Conservation (phyloP, 2,113 vertebrate species). For the Solenodon paradoxus region DNA sequence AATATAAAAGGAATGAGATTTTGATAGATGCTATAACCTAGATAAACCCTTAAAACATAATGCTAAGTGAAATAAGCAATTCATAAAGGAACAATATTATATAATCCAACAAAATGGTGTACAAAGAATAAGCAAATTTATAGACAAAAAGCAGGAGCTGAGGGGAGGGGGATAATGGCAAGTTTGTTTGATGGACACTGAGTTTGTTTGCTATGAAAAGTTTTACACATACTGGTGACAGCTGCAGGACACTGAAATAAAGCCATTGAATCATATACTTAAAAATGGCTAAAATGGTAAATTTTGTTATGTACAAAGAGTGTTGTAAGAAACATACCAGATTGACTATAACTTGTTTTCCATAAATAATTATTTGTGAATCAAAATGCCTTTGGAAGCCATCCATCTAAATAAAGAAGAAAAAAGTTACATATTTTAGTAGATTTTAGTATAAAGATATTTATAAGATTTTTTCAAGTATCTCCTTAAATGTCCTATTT, state of each 20-base stretch:
- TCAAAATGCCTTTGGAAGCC: conserved; percentile 98
- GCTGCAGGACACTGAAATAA: neutral
- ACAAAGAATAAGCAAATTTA: neutral
- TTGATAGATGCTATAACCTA: neutral
- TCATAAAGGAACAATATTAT: neutral
- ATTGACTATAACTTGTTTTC: conserved; percentile 94
- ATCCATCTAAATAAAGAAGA: conserved; percentile 87
- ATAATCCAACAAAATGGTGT: neutral
- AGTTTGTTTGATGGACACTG: neutral
- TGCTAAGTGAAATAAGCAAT: neutral
- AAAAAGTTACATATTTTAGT: neutral
- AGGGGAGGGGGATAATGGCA: fast-evolving
- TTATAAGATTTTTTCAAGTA: neutral
- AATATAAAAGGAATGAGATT: neutral
- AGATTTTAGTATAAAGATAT: neutral
- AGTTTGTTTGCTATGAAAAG: neutral
- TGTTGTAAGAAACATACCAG: conserved; percentile 84
- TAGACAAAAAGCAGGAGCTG: neutral
- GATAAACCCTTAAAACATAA: neutral
- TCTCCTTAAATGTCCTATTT: neutral
- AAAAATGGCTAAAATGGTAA: neutral
- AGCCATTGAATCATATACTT: neutral
- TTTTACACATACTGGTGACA: neutral
- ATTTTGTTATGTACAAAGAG: neutral
- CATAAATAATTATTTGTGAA: conserved; percentile 95